Evolutionary conservation across 2,113 vertebrate genomes (phyloP).

Genomic region (Salvelinus fontinalis): DNA sequence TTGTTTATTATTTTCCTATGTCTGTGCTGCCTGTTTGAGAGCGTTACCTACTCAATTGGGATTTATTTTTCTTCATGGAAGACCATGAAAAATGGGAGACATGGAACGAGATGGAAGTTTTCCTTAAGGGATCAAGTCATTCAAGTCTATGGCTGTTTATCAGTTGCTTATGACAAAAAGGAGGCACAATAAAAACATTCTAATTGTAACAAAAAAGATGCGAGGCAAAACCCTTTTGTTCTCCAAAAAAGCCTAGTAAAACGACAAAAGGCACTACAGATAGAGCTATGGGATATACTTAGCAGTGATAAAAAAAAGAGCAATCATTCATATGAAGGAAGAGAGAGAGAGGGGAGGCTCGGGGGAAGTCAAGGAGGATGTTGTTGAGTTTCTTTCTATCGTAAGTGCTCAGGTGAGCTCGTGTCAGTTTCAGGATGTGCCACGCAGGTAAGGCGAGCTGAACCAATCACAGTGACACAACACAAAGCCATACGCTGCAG

Average conservation of each 20-base stretch:
- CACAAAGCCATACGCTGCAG: constrained; percentile 57
- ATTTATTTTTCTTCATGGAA: background rate
- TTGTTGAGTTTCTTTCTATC: constrained; percentile 43
- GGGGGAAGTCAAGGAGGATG: constrained; percentile 6
- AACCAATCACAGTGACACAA: constrained; percentile 66
- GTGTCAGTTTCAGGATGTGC: constrained; percentile 74
- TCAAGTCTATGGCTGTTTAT: background rate
- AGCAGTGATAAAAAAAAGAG: no score
- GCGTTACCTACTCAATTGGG: constrained; percentile 24
- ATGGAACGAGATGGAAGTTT: background rate
- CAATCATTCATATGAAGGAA: background rate
- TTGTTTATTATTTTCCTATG: constrained; percentile 53
- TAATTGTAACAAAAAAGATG: no score
- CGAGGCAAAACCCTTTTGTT: no score
- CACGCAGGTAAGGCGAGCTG: constrained; percentile 62
- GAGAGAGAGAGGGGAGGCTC: background rate
- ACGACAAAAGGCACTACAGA: background rate
- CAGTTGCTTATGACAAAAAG: background rate
- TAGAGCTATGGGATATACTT: background rate
- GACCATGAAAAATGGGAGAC: background rate
- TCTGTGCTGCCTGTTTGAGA: constrained; percentile 46
- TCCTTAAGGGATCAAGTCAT: background rate
- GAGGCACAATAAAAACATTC: background rate
- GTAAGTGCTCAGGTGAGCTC: constrained; percentile 60
- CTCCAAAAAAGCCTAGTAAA: background rate